These are phyloP conservation scores for Tolypeutes matacus DNA, from an alignment of 2,797 vertebrate genomes.

Conservation along the genomic window DNA sequence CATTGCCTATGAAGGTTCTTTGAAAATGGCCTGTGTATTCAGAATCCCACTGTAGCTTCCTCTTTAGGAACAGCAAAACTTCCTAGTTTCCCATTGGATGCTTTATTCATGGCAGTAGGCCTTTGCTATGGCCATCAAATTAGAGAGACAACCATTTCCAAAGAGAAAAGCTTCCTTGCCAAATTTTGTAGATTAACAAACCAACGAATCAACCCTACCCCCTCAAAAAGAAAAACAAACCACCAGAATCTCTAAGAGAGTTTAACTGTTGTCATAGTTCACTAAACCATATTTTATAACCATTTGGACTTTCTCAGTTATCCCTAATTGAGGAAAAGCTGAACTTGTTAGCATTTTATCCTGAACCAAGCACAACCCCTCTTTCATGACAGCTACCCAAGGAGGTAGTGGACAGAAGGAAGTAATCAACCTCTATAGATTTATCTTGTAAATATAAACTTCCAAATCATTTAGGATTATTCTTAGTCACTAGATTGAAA, in stretches of 20 bases:
- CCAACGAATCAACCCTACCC: not conserved
- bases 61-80: not conserved
- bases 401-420: not conserved
- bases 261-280: not conserved
- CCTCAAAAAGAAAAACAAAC: no score
- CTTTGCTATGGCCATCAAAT: conserved; percentile 17
- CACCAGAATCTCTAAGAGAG: not conserved
- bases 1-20: not conserved
- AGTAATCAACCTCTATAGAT: not conserved
- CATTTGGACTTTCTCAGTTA: not conserved
- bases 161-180: not conserved
- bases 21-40: not conserved
- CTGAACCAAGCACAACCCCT: not conserved
- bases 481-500: conserved; percentile 14
- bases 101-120: not conserved
- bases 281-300: not conserved
- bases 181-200: conserved; percentile 15
- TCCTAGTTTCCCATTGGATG: conserved; percentile 6
- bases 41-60: not conserved
- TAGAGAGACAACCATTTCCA: not conserved
- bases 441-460: not conserved
- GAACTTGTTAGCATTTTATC: not conserved
- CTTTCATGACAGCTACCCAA: not conserved
- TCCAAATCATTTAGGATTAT: not conserved
- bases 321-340: conserved; percentile 26